Evolutionary conservation across 2,888 invertebrate genomes (phyloP), one percentile per base, ranked within the genome.

Genomic region (Dicycla oo): DNA sequence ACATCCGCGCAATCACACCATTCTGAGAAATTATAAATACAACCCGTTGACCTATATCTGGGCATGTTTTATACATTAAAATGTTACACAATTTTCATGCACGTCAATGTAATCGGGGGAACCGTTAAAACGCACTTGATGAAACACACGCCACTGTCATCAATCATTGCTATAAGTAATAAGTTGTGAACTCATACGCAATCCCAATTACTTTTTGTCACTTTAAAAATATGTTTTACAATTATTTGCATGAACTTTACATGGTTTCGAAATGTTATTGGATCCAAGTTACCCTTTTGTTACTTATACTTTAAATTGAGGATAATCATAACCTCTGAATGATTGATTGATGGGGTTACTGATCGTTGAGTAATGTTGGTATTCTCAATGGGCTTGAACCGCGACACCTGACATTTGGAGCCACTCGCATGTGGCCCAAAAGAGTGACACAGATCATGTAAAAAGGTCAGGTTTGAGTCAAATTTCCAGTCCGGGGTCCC

Each of bases 21-120:
- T 94, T 94, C 94, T 86, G 85, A 92, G 94, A 94, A 95, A 92
- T 93, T 92, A 93, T 92, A 93, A 92, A 93, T 90, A 91, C 89
- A 90, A 88, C 90, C 88, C 88, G 86, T 82, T 94, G 93, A 93
- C 95, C 95, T 91, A 94, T 94, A 92, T 95, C 83, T 87, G 85
- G 87, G 80, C 88, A 85, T 92, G 93, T 93, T 93, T 92, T 90
- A 89, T 88, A 90, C 91, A 93, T 93, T 90, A 92, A 92, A 92
- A 89, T 89, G 88, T 95, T 95, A 89, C 94, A 90, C 91, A 94
- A 94, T 92, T 92, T 93, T 91, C 84, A 88, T 90, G 88, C 88
- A 81, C 88, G 88, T 84, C 86, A 87, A 85, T 88, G 90, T 90
- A 90, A 91, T 89, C 85, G 81, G 87, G 84, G 85, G 86, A 86